phyloP scores from a whole-genome alignment of 2,797 vertebrate species.

The Moxostoma hubbsi region DNA sequence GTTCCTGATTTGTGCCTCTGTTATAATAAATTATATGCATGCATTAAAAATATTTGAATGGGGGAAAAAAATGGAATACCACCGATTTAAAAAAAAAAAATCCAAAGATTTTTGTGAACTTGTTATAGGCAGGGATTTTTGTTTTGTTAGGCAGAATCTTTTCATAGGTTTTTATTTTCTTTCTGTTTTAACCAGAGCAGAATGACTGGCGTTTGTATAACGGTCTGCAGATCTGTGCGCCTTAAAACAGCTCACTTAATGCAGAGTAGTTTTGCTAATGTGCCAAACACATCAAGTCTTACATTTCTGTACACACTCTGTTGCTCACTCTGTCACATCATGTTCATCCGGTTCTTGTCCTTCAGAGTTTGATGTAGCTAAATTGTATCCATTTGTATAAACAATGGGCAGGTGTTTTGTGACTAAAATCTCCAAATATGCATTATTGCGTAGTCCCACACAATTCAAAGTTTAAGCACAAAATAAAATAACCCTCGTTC shows the following conservation, averaged over 20 bases:
- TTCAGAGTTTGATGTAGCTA: conserved; percentile 25
- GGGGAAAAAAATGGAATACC: conserved; percentile 9
- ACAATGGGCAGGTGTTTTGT: conserved; percentile 40
- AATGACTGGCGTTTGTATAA: conserved; percentile 38
- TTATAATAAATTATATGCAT: conserved; percentile 18
- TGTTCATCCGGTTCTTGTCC: conserved; percentile 15
- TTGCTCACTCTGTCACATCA: conserved; percentile 39
- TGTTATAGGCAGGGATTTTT: conserved; percentile 43
- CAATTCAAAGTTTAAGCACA: conserved; percentile 58
- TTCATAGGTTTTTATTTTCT: not conserved
- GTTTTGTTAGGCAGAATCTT: conserved; percentile 29
- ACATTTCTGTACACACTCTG: conserved; percentile 52
- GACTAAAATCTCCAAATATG: conserved; percentile 46
- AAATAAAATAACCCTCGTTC: conserved; percentile 44
- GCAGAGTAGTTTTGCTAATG: conserved; percentile 39
- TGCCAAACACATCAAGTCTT: conserved; percentile 65
- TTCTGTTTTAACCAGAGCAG: conserved; percentile 37
- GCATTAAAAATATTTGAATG: conserved; percentile 1
- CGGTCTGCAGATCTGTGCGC: conserved; percentile 25
- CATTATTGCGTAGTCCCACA: conserved; percentile 45
- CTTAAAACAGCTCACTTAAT: conserved; percentile 39
- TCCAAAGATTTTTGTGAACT: conserved; percentile 59
- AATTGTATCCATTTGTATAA: conserved; percentile 36
- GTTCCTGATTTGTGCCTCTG: conserved; percentile 55
- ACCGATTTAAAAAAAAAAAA: conserved; percentile 42